Base-by-base conservation (phyloP, 2,113 vertebrate genomes). In the Eptesicus fuscus region DNA sequence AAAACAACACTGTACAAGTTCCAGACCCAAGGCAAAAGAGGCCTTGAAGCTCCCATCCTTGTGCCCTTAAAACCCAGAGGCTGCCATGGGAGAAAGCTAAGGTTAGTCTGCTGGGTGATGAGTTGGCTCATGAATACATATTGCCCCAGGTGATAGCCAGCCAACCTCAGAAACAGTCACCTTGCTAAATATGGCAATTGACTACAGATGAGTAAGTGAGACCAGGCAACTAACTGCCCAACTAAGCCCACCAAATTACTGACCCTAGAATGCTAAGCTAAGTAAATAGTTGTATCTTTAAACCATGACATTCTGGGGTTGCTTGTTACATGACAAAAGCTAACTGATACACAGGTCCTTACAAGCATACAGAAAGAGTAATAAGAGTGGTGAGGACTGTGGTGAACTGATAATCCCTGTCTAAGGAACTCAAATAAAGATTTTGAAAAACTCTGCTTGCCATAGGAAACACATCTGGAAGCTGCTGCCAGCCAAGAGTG, bases 391-490 rank as follows among this genome's bases (percentile, higher is more conserved):
- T 76, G 4, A 83, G 14, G 14, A 71, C 70, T 76, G 4, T 80
- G 32, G 25, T 35, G 11, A 80, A 56, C 47, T 78, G 71, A 8
- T 80, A 86, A 83, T 70, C 20, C 16, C 47, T 37, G 14, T 44
- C 40, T 82, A 49, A 91, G 51, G 18, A 84, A 92, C 63, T 93
- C 32, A 71, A 91, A 76, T 53, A 49, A 4, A 89, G 32, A 65
- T 93, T 94, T 82, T 53, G 18, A 51, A 80, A 78, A 83, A 14
- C 22, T 51, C 49, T 69, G 17, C 25, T 63, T 82, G 40, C 22
- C 71, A 44, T 74, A 44, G 47, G 37, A 84, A 93, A 92, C 20
- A 95, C 42, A 87, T 80, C 28, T 73, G 84, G 88, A 88, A 96
- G 65, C 25, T 92, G n/a, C 61, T 74, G 35, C 42, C 35, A 85